These are phyloP conservation scores for Leucania comma DNA, from an alignment of 2,888 invertebrate species.

Conservation along the genomic window DNA sequence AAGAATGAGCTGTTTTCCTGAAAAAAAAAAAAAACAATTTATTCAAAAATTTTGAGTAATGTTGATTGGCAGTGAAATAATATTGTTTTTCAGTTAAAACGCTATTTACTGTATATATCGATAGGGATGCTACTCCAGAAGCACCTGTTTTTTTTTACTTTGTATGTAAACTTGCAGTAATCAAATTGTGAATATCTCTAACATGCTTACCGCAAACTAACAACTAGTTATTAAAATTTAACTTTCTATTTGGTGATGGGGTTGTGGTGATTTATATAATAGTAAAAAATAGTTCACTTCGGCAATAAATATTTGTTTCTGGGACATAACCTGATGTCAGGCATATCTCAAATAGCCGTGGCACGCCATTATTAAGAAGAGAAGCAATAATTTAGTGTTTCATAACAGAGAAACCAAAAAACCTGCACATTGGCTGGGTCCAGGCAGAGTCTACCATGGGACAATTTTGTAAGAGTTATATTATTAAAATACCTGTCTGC, in stretches of 20 bases:
- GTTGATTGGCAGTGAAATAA: background rate
- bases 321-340: background rate
- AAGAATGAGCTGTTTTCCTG: background rate
- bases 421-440: background rate
- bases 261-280: background rate
- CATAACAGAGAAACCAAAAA: constrained; percentile 38
- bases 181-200: constrained; percentile 25
- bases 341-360: background rate
- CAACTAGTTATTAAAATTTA: constrained; percentile 8
- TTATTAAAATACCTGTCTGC: background rate
- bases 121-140: background rate
- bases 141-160: no score
- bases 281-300: background rate
- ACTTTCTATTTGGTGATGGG: constrained; percentile 20
- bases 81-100: background rate
- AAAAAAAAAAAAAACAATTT: background rate
- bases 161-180: constrained; percentile 28
- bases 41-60: background rate
- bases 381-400: constrained; percentile 38
- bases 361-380: background rate
- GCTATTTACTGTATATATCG: background rate
- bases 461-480: constrained; percentile 40
- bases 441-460: constrained; percentile 29
- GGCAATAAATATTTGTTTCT: background rate
- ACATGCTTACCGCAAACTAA: constrained; percentile 49